These are phyloP conservation scores for Bursaphelenchus okinawaensis DNA, from an alignment of 2,888 invertebrate species.

Conservation along the genomic window DNA sequence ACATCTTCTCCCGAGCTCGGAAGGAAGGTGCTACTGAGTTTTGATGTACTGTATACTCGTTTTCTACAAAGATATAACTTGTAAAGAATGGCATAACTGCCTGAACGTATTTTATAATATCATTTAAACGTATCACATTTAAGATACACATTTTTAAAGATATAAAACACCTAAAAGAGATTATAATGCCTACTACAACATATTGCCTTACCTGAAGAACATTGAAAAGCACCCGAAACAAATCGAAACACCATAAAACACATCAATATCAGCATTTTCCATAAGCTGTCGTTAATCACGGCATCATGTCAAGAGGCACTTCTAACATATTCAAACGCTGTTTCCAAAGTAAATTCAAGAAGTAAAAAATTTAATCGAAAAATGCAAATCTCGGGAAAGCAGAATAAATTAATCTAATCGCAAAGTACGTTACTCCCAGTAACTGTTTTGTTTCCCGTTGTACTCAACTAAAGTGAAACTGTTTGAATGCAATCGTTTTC, in stretches of 20 bases:
- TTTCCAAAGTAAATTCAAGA: background rate
- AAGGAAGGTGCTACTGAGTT: slow-evolving; percentile 7
- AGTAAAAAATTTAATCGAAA: background rate
- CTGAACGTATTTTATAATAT: too few relatives aligned
- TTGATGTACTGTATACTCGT: background rate
- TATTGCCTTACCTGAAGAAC: slow-evolving; percentile 7
- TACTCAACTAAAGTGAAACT: too few relatives aligned
- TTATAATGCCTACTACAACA: background rate
- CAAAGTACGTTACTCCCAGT: too few relatives aligned
- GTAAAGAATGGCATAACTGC: too few relatives aligned
- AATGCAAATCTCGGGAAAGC: background rate
- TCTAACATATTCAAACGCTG: background rate
- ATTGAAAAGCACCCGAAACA: slow-evolving; percentile 5
- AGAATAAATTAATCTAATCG: too few relatives aligned
- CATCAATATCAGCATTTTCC: background rate
- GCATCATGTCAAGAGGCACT: background rate
- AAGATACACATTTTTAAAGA: too few relatives aligned
- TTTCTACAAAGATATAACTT: too few relatives aligned
- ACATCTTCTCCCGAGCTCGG: slow-evolving; percentile 3
- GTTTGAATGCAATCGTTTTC: too few relatives aligned
- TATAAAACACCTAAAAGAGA: background rate
- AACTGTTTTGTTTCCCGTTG: too few relatives aligned
- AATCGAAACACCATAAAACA: background rate
- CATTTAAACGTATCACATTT: too few relatives aligned
- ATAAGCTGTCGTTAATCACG: background rate